A percentile compares a stretch with the other conserved stretches of the same genome.
Conservation (phyloP, 2,797 vertebrate species). For the Bradypodion ventrale region DNA sequence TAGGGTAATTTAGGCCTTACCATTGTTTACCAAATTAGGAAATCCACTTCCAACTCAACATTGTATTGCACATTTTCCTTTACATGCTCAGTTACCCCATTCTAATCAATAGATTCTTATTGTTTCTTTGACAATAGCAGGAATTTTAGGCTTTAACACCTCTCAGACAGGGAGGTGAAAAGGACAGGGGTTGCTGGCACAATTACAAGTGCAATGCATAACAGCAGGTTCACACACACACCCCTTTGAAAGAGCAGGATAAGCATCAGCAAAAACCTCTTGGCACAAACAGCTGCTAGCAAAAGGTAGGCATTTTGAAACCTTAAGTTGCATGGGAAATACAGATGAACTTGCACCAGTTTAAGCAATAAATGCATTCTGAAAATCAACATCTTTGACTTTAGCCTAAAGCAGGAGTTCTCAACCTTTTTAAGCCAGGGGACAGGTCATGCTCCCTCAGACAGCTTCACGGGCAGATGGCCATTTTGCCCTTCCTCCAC, state of each 20-base stretch:
- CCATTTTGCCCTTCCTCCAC: no score
- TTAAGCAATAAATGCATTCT: neutral
- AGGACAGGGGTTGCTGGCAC: neutral
- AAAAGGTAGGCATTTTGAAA: neutral
- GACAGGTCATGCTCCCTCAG: no score
- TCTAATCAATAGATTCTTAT: neutral
- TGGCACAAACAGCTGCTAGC: neutral
- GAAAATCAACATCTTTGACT: neutral
- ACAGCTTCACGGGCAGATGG: no score
- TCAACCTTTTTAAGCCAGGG: no score
- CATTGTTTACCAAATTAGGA: neutral
- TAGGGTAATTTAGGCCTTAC: neutral
- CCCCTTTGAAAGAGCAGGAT: constrained; percentile 1
- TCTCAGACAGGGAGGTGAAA: neutral
- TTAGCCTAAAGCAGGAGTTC: neutral
- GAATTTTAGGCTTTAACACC: neutral
- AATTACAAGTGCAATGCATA: neutral
- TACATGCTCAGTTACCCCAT: neutral
- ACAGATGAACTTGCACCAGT: neutral
- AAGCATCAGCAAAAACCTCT: no score
- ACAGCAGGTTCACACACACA: neutral
- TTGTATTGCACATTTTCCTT: constrained; percentile 22
- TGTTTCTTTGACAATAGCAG: neutral
- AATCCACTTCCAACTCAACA: neutral
- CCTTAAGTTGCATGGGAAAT: neutral